Evolutionary conservation across 2,888 invertebrate species (phyloP), one percentile per base, ranked within the genome.

Genomic region (Isotomurus palustris): DNA sequence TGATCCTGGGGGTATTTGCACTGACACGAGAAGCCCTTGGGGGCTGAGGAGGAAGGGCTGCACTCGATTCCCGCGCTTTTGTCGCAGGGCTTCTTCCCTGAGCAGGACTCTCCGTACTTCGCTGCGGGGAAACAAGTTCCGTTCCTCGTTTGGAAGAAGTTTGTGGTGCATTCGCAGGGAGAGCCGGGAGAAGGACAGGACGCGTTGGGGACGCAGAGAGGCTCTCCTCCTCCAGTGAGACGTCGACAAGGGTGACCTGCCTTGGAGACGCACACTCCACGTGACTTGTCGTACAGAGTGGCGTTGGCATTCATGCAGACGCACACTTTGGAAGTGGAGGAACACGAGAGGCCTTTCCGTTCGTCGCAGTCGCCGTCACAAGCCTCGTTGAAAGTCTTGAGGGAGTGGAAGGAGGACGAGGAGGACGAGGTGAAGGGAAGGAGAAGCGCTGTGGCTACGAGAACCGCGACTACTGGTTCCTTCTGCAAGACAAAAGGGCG

Each of bases 291-390:
- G 47, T 54, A 64, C 19, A 64, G 10, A 43, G 58, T 61, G n/a
- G 58, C 28, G 14, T 51, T 54, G 28, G 64, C 54, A 25, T 40
- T 43, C 59, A 64, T 61, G 32, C 61, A 64, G 29, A 59, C 58
- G 28, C 64, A 64, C 36, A 61, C 25, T 2, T 53, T 59, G 8
- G 57, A 55, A 17, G 58, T 56, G 40, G 47, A 43, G 38, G 53
- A 53, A 36, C 64, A 64, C 3, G 48, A 41, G 22, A 61, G 40
- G 25, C 60, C 58, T 24, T 55, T 44, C 12, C 60, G 49, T 28
- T 64, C 64, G 53, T 64, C 61, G 55, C 64, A 64, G 45, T 64
- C 61, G 8, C 44, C 54, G 14, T 59, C 59, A 28, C 64, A 61
- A 32, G 38, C 3, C n/a, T 64, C 64, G 10, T 59, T 59, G 25